Evolutionary conservation across 2,797 vertebrate species (phyloP).

Genomic region (Alosa sapidissima): DNA sequence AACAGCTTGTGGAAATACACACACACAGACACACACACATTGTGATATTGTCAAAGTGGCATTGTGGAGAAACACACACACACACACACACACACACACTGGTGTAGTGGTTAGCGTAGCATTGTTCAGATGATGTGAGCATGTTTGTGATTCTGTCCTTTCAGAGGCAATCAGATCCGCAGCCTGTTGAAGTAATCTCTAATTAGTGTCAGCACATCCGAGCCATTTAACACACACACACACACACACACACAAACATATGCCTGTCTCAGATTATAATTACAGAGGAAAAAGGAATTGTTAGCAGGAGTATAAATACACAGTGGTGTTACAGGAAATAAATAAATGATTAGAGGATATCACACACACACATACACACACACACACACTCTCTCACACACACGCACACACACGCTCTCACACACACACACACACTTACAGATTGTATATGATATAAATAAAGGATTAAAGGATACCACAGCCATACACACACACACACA

Average conservation of each 20-base stretch:
- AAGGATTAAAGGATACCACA: too few relatives aligned
- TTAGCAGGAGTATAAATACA: too few relatives aligned
- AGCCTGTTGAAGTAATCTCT: background rate
- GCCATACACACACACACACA: background rate
- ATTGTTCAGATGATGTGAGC: background rate
- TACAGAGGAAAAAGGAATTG: too few relatives aligned
- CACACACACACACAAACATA: too few relatives aligned
- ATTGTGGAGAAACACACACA: background rate
- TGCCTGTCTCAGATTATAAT: too few relatives aligned
- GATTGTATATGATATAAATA: conserved; percentile 1
- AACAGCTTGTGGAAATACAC: too few relatives aligned
- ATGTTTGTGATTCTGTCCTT: background rate
- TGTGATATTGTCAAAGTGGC: too few relatives aligned
- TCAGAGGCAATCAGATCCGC: background rate
- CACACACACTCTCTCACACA: background rate
- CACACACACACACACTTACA: background rate
- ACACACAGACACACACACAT: too few relatives aligned
- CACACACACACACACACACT: too few relatives aligned
- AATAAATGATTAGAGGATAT: too few relatives aligned
- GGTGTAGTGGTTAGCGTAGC: too few relatives aligned
- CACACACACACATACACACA: background rate
- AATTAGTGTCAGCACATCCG: background rate
- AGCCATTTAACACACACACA: background rate
- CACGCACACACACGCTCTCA: background rate
- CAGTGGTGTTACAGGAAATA: too few relatives aligned